Evolutionary conservation across 2,113 vertebrate species (phyloP), one percentile per base, ranked within the genome.

Genomic region (Agapornis roseicollis): DNA sequence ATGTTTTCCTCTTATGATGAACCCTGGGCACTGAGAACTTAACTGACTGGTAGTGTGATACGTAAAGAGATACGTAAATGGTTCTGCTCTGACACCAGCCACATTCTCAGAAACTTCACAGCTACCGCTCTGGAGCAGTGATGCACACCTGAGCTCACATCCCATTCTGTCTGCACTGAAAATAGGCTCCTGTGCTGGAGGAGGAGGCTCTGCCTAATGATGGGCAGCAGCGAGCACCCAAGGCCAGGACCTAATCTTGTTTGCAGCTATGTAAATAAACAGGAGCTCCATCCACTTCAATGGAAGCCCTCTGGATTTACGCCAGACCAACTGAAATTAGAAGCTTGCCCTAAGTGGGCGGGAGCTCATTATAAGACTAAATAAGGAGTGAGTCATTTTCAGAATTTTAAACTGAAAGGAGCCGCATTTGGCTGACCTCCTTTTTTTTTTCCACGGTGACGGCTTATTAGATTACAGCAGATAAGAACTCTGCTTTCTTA

Each of bases 361-460:
- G 90, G 96, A 96, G 83, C 94, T 96, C 94, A 95, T 96, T 96
- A 96, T 93, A 96, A 97, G 91, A 94, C 96, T 96, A 97, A 96
- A 97, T 96, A 96, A 90, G 85, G 92, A 92, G 70, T 96, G 96
- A 97, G 95, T 97, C 95, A 97, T 97, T 95, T 97, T 94, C 93
- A 96, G 94, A 96, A 91, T 94, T 97, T 97, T 96, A 89, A 96
- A 91, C 95, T 95, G 91, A 97, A 95, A 96, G 88, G 78, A 97
- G 94, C 93, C 27, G 76, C 93, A 80, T 95, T 96, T 96, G 94
- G 93, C 96, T 96, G 93, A 95, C 95, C 95, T 97, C 91, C 76
- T 97, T 96, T 97, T 88, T 88, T 92, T 90, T 94, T 92, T 91
- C 92, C 87, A 94, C 70, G 13, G 61, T 49, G 88, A 82, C 1